Evolutionary conservation across 1,140 invertebrate species (phyloP).

Genomic region (Ruditapes philippinarum): DNA sequence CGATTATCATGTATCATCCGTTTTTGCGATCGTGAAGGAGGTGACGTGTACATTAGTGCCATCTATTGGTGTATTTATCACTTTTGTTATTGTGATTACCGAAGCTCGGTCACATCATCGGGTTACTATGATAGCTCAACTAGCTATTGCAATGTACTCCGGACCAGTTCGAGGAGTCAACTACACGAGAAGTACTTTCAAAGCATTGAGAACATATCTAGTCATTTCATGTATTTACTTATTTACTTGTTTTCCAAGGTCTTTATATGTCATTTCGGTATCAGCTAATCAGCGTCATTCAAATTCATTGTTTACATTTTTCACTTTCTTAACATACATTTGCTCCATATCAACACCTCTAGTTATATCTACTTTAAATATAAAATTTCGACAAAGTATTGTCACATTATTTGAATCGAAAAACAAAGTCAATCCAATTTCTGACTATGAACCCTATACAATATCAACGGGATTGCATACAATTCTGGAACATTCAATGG

Average conservation of each 20-base stretch:
- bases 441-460: conserved; percentile 30
- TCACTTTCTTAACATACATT: conserved; percentile 29
- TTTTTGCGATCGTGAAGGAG: conserved; percentile 44
- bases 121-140: conserved; percentile 44
- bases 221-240: conserved; percentile 32
- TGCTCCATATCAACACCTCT: conserved; percentile 40
- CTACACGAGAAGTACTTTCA: conserved; percentile 42
- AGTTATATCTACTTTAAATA: conserved; percentile 44
- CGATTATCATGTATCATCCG: conserved; percentile 1
- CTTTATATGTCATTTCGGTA: conserved; percentile 11
- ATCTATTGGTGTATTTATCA: conserved; percentile 17
- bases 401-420: background rate
- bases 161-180: conserved; percentile 34
- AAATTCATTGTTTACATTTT: background rate
- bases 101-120: conserved; percentile 53
- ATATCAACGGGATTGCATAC: conserved; percentile 59
- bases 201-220: conserved; percentile 54
- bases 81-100: background rate
- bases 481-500: conserved; percentile 49
- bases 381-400: conserved; percentile 54
- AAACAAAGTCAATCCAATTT: conserved; percentile 21
- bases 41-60: conserved; percentile 16
- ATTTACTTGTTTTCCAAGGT: conserved; percentile 33
- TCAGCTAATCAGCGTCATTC: background rate
- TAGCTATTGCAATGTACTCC: conserved; percentile 53